Evolutionary conservation across 1,140 invertebrate species (phyloP).

Genomic region (Colletes gigas): DNA sequence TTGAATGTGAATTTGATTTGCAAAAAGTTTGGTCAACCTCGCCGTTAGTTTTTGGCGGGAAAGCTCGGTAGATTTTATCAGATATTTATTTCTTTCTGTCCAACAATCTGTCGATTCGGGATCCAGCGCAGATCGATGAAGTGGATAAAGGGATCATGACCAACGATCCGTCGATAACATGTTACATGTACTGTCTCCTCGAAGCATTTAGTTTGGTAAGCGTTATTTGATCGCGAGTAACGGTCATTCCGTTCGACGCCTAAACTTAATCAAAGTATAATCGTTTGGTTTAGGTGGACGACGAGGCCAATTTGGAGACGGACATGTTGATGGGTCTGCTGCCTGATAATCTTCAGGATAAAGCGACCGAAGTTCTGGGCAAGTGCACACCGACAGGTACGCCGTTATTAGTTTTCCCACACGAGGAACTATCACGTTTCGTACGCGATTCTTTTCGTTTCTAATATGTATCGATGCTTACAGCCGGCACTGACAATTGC

Average conservation of each 20-base stretch:
- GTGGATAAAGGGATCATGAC: slow-evolving; percentile 64
- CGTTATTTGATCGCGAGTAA: not conserved
- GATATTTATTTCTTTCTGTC: no score
- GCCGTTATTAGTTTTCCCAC: not conserved
- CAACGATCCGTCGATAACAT: slow-evolving; percentile 69
- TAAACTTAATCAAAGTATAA: not conserved
- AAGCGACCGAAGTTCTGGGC: slow-evolving; percentile 48
- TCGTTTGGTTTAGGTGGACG: slow-evolving; percentile 66
- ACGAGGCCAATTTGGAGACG: slow-evolving; percentile 67
- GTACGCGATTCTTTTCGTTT: not conserved
- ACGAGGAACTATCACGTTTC: not conserved
- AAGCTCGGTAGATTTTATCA: no score
- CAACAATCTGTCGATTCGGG: not conserved
- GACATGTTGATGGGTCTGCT: slow-evolving; percentile 71
- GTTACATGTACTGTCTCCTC: slow-evolving; percentile 77
- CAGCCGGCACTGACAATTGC: slow-evolving; percentile 68
- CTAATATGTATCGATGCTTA: slow-evolving; percentile 28
- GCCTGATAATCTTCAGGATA: slow-evolving; percentile 58
- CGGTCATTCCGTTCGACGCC: no score
- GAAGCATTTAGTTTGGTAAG: slow-evolving; percentile 74
- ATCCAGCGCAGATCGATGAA: slow-evolving; percentile 70
- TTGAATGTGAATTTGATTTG: no score
- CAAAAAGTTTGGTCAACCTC: no score
- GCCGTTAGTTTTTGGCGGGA: no score
- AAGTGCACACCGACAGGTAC: slow-evolving; percentile 58